Percentiles rank a stretch among this genome's conserved stretches.
Evolutionary conservation across 2,888 invertebrate genomes (phyloP).

Genomic region (Papilio gigon): DNA sequence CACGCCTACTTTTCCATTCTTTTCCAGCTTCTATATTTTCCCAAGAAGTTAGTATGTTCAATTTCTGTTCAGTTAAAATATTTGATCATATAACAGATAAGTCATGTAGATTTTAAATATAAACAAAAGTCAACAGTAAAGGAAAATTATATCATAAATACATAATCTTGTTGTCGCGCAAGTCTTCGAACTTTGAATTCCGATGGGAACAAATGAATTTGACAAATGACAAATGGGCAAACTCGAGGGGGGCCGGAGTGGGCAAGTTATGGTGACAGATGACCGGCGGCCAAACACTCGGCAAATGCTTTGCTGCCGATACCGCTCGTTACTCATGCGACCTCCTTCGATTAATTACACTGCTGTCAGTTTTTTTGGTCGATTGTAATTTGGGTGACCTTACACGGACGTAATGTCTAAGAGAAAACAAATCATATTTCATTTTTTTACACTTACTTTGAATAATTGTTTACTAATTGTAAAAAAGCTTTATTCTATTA

Average conservation of each 20-base stretch:
- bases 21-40: no score
- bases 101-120: no score
- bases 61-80: no score
- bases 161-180: slow-evolving; percentile 25
- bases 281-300: slow-evolving; percentile 45
- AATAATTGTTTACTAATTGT: no score
- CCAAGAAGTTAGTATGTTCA: no score
- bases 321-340: slow-evolving; percentile 45
- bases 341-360: slow-evolving; percentile 46
- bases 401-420: not conserved
- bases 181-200: slow-evolving; percentile 29
- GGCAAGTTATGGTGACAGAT: slow-evolving; percentile 47
- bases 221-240: slow-evolving; percentile 40
- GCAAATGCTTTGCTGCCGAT: slow-evolving; percentile 41
- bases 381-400: slow-evolving; percentile 27
- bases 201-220: slow-evolving; percentile 39
- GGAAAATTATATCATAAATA: slow-evolving; percentile 19
- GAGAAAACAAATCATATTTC: not conserved
- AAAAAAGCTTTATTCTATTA: no score
- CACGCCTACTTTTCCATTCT: no score
- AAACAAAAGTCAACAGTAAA: slow-evolving; percentile 24
- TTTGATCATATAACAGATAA: no score
- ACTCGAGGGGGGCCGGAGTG: slow-evolving; percentile 30
- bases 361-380: slow-evolving; percentile 36
- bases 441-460: no score